Evolutionary conservation across 2,888 invertebrate genomes (phyloP).

Genomic region (Amblyjoppa proteus): DNA sequence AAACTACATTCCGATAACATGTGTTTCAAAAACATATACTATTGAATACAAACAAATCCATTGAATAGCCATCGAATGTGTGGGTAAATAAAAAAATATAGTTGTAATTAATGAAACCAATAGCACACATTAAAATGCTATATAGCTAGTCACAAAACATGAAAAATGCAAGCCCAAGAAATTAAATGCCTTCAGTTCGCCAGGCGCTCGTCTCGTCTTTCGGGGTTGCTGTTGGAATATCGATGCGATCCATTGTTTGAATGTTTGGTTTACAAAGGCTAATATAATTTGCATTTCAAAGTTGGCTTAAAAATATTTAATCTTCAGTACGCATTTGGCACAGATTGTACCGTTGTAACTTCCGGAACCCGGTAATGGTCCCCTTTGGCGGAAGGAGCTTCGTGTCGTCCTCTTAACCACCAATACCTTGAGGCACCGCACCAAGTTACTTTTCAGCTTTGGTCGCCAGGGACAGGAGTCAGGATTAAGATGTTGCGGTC

Average conservation of each 20-base stretch:
- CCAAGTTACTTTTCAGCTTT: constrained; percentile 59
- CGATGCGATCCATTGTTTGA: background rate
- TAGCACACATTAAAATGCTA: too few species aligned
- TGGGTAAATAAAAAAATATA: too few species aligned
- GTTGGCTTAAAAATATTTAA: background rate
- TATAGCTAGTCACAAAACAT: too few species aligned
- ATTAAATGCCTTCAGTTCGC: background rate
- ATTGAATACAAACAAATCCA: too few species aligned
- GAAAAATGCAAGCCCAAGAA: background rate
- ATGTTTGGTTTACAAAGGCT: background rate
- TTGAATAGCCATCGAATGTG: too few species aligned
- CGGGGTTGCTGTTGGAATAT: background rate
- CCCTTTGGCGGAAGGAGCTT: constrained; percentile 16
- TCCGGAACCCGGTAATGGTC: background rate
- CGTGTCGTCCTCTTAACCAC: constrained; percentile 26
- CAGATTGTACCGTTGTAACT: background rate
- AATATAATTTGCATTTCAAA: background rate
- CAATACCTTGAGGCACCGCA: constrained; percentile 34
- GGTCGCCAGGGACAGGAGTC: constrained; percentile 47
- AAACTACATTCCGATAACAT: too few species aligned
- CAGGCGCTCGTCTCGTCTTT: background rate
- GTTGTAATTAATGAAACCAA: too few species aligned
- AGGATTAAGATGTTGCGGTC: constrained; percentile 62
- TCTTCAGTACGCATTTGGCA: background rate
- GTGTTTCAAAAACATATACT: too few species aligned